A percentile compares a stretch with the other conserved stretches of the same genome.
These are phyloP conservation scores for Oedothorax gibbosus DNA, from an alignment of 1,140 invertebrate genomes.

Conservation along the genomic window DNA sequence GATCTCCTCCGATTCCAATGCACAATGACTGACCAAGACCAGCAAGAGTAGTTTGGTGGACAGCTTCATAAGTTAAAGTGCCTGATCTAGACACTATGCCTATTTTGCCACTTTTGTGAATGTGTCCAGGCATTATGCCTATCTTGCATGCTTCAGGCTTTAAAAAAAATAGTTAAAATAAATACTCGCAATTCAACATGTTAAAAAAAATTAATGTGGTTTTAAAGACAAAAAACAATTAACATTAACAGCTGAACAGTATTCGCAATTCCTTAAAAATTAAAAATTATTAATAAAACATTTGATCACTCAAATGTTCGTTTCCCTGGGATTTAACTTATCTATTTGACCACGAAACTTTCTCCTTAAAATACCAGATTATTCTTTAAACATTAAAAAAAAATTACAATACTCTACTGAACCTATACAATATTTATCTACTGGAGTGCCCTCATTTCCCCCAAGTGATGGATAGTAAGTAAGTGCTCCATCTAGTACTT, in stretches of 20 bases:
- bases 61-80: constrained; percentile 98
- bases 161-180: background rate
- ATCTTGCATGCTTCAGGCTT: constrained; percentile 91
- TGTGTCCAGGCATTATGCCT: constrained; percentile 99
- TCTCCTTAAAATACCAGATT: no score
- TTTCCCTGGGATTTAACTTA: no score
- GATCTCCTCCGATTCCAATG: constrained; percentile 99
- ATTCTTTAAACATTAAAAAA: no score
- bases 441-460: no score
- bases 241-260: background rate
- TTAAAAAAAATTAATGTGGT: background rate
- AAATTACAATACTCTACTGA: no score
- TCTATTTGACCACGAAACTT: no score
- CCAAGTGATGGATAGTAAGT: no score
- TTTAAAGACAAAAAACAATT: background rate
- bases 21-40: constrained; percentile 98
- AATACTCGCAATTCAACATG: background rate
- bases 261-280: background rate
- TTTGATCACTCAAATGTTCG: no score
- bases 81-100: constrained; percentile 98
- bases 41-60: constrained; percentile 93
- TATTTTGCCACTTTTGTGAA: constrained; percentile 92
- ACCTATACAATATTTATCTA: no score
- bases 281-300: background rate
- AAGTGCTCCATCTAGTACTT: no score